Base-by-base conservation (phyloP, 2,888 invertebrate species). In the Mythimna loreyi region DNA sequence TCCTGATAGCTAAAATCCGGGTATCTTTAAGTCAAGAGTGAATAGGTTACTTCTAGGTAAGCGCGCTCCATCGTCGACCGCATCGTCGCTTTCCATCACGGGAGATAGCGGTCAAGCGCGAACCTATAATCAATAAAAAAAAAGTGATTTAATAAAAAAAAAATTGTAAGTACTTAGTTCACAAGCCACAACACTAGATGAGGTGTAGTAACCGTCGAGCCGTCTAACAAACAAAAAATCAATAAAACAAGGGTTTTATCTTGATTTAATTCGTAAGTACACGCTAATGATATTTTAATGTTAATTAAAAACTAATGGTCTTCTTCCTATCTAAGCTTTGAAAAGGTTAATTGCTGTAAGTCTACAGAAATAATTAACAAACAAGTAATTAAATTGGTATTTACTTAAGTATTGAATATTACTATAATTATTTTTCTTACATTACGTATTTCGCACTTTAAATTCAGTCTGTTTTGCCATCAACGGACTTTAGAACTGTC, bases 311-410 rank as follows among this genome's bases (percentile, higher is more conserved):
- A 71, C 49, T 49, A 56, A 76, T 67, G 49, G 47, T 23, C 6
- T 23, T 25, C 50, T 50, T 49, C 21, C 45, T 47, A 70, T 45
- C 52, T 30, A 19, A 19, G 33, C 50, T 70, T 40, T 57, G 71
- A 77, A 72, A 72, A 72, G 57, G 72, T 72, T 72, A 72, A 77
- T 70, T 77, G 52, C 70, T 5, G 13, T 40, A 40, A 40, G 16
- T 40, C 19, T 40, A 40, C 68, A 43, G 33, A 57, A 57, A 52
- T 57, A 77, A 57, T 69, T 45, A 56, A 43, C 4, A 16, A 30
- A 53, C 45, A 40, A 19, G n/a, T 30, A 67, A 68, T 55, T 71
- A 66, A n/a, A 33, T 21, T 23, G 11, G 19, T 40, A n/a, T 23
- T 11, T 53, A 30, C n/a, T 25, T 53, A 25, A 19, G 62, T 52